A percentile compares a stretch with the other conserved stretches of the same genome.
Conservation (phyloP, 2,888 invertebrate species). For the Myathropa florea region DNA sequence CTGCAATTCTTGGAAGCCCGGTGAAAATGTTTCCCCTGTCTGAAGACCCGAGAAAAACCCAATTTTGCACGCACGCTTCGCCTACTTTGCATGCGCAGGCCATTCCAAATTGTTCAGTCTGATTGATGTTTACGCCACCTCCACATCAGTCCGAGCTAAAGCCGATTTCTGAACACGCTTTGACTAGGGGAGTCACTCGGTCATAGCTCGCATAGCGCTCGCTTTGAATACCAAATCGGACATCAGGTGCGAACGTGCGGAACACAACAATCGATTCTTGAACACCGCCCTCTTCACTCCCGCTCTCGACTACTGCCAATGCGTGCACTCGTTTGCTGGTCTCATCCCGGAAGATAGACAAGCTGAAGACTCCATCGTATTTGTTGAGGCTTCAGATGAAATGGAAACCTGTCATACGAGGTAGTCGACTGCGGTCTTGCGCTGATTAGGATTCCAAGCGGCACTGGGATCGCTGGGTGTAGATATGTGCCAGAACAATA, state of each 20-base stretch:
- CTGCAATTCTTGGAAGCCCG: background rate
- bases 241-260: slow-evolving; percentile 18
- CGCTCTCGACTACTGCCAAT: background rate
- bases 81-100: slow-evolving; percentile 26
- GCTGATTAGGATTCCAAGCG: slow-evolving; percentile 48
- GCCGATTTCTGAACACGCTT: slow-evolving; percentile 25
- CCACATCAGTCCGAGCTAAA: background rate
- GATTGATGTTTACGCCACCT: slow-evolving; percentile 20
- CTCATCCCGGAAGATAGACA: slow-evolving; percentile 44
- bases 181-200: slow-evolving; percentile 38
- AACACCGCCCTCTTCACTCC: background rate
- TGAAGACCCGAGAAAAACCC: background rate
- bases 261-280: slow-evolving; percentile 2
- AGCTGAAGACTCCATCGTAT: slow-evolving; percentile 29
- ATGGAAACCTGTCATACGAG: slow-evolving; percentile 17
- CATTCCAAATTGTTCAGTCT: slow-evolving; percentile 27
- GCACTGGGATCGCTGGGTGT: slow-evolving; percentile 17
- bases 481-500: background rate
- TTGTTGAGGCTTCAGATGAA: slow-evolving; percentile 22
- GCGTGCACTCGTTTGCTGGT: background rate
- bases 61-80: slow-evolving; percentile 35
- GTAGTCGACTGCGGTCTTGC: background rate
- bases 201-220: slow-evolving; percentile 3
- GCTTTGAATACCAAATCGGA: slow-evolving; percentile 28
- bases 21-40: too few species aligned